Evolutionary conservation across 2,797 vertebrate species (phyloP), one percentile per base, ranked within the genome.

Genomic region (Poecilia wingei): DNA sequence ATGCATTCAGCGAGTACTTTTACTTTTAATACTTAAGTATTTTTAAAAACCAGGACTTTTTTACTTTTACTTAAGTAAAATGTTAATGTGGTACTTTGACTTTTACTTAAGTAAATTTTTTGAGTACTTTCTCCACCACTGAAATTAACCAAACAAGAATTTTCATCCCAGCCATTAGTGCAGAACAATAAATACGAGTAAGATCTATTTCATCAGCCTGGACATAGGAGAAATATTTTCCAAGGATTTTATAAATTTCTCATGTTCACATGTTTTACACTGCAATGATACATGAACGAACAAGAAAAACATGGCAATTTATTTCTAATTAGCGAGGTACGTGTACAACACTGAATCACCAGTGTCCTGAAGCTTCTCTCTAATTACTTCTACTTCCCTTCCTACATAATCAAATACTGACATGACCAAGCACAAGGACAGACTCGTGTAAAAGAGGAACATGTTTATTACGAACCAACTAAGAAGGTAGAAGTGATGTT

Each of bases 371-470:
- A 77, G 55, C 55, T 16, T 86, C 86, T 80, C 85, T 87, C 79
- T 87, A 90, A 92, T 90, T 87, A 88, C 81, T 64, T 74, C 47
- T 75, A 86, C 86, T 86, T 93, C 81, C 84, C 81, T 77, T 61
- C 74, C 84, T 86, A 84, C 72, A 6, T 41, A 41, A 41, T 84
- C 88, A 59, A 86, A 83, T 55, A 71, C 61, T 81, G 16, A 84
- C 36, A 57, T 39, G 76, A 75, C 75, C 77, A 86, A 66, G 59
- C 55, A 86, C 36, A 80, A 76, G 46, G 72, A 79, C 57, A 59
- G 28, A 59, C 57, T 13, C 1, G 78, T 25, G 78, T 36, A 14
- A 49, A 51, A 77, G 43, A 49, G 51, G 18, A 72, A 43, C 13
- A n/a, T 45, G 72, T 41, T 57, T 16, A n/a, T 53, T 41, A 31